Evolutionary conservation across 1,140 invertebrate species (phyloP), one percentile per base, ranked within the genome.

Genomic region (Lasioglossum albipes): DNA sequence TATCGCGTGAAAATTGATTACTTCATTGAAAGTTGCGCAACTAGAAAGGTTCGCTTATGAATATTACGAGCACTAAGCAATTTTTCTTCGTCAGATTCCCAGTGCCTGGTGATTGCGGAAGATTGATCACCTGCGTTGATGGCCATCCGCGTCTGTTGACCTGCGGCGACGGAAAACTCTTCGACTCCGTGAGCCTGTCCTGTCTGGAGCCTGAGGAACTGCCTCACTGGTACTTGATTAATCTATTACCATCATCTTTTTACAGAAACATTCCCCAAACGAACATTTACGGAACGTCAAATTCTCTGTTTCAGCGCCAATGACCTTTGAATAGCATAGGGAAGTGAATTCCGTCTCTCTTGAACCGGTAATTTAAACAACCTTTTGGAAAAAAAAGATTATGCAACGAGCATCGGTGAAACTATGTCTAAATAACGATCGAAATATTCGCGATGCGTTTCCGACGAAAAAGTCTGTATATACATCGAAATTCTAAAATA

Each of bases 91-190:
- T 76, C 57, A 94, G 97, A 78, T 98, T 97, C 94, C 94, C 97
- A 0, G 96, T 97, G 20, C 96, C 96, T 22, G 96, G 96, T 41
- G 97, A 98, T 89, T 97, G 96, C 90, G 95, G 96, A 87, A 95
- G 96, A 70, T 94, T 98, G 62, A 97, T 98, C 90, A 97, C 97
- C 41, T 98, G 97, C 90, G 97, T 98, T 42, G 96, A 98, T 82
- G 96, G 97, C 6, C 95, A 96, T 90, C 97, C 98, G 2, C 95
- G 98, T 83, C 94, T 98, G 45, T 96, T 98, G 83, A 95, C 96
- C 57, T 98, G 98, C 88, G 97, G 96, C 36, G 96, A 98, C 79
- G 97, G 95, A 84, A 97, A 97, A 92, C 95, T 97, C 22, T 97
- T 98, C 87, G 97, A 98, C 86, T 96, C 97, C 81, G 94, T 96